Percentiles rank a stretch among this genome's conserved stretches.
Evolutionary conservation across 2,797 vertebrate species (phyloP).

Genomic region (Parauchenoglanis punctatus): DNA sequence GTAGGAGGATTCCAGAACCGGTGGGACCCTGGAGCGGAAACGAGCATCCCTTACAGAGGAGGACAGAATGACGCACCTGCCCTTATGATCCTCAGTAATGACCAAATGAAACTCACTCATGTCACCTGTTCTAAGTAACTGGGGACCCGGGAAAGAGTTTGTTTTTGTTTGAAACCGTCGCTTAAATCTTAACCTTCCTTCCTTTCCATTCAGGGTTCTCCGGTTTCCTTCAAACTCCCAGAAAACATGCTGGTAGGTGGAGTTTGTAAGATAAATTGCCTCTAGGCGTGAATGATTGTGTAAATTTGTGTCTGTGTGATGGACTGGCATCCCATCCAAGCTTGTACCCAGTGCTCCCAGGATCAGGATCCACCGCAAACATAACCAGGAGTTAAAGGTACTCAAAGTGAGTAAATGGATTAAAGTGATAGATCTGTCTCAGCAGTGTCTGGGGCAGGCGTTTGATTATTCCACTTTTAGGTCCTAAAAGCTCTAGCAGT

Average conservation of each 20-base stretch:
- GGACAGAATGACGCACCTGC: not conserved
- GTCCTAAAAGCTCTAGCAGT: not conserved
- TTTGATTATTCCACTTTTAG: not conserved
- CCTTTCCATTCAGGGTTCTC: not conserved
- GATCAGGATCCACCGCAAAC: not conserved
- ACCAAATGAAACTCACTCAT: not conserved
- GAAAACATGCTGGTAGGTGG: not conserved
- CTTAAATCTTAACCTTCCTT: not conserved
- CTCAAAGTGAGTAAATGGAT: not conserved
- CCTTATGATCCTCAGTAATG: not conserved
- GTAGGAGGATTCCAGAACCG: constrained; percentile 6
- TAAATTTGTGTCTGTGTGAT: not conserved
- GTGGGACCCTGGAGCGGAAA: not conserved
- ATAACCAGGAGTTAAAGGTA: not conserved
- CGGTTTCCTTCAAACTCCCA: no score
- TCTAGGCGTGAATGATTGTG: not conserved
- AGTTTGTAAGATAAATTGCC: not conserved
- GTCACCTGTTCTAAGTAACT: not conserved
- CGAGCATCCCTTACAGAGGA: not conserved
- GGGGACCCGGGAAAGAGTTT: not conserved
- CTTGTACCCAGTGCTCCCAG: not conserved
- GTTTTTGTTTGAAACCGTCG: not conserved
- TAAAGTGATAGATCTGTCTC: not conserved
- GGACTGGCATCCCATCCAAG: not conserved
- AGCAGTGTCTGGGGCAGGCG: not conserved